A percentile compares a stretch with the other conserved stretches of the same genome.
phyloP scores from a whole-genome alignment of 2,888 invertebrate genomes.

The Cryptocheilus praepositus region DNA sequence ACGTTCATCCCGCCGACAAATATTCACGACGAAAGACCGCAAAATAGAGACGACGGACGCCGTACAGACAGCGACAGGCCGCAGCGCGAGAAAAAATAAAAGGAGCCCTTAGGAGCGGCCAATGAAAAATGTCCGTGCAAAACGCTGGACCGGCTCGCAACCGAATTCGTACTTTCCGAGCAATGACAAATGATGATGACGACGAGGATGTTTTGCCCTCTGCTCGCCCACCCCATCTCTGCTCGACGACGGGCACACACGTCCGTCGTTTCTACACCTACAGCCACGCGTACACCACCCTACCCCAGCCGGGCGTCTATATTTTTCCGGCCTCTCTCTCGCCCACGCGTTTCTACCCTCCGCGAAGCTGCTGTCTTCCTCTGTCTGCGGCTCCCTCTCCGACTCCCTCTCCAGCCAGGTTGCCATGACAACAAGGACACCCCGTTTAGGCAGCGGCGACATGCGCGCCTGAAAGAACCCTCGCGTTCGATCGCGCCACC shows the following conservation, averaged over 20 bases:
- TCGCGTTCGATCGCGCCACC: slow-evolving; percentile 51
- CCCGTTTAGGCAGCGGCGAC: slow-evolving; percentile 58
- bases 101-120: not conserved
- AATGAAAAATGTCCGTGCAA: slow-evolving; percentile 29
- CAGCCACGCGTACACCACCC: no score
- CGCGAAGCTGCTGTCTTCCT: not conserved
- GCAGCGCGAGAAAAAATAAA: not conserved
- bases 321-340: not conserved
- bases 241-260: no score
- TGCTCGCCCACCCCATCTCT: not conserved
- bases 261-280: no score
- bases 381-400: not conserved
- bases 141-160: slow-evolving; percentile 10
- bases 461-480: slow-evolving; percentile 56
- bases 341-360: not conserved
- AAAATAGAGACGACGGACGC: not conserved
- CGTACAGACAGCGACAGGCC: not conserved
- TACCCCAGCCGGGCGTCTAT: not conserved
- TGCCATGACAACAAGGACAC: slow-evolving; percentile 65
- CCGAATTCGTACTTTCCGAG: slow-evolving; percentile 29
- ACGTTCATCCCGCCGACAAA: no score
- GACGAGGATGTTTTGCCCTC: slow-evolving; percentile 17
- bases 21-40: no score
- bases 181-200: slow-evolving; percentile 48
- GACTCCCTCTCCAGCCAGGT: slow-evolving; percentile 41